Conservation (phyloP, 2,888 invertebrate genomes). For the Epinotia ramella region DNA sequence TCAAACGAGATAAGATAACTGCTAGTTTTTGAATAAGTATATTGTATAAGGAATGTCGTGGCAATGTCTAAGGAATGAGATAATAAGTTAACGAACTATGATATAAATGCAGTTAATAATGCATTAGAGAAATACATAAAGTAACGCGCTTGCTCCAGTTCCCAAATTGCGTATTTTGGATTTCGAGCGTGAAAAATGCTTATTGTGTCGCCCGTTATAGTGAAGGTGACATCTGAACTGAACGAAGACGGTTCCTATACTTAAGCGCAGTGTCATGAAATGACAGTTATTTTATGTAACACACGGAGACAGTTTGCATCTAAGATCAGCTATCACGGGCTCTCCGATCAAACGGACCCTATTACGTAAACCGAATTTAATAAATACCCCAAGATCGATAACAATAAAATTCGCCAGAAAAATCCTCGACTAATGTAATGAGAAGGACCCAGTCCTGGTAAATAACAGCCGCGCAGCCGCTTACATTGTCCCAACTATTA, state of each 20-base stretch:
- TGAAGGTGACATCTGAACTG: slow-evolving; percentile 14
- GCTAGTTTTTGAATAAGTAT: not conserved
- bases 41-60: not conserved
- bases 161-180: not conserved
- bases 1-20: not conserved
- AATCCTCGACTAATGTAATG: slow-evolving; percentile 67
- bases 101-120: not conserved
- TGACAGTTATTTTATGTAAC: slow-evolving; percentile 31
- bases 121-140: not conserved
- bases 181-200: not conserved
- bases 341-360: not conserved
- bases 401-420: slow-evolving; percentile 66
- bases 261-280: slow-evolving; percentile 11
- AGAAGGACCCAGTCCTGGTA: slow-evolving; percentile 61
- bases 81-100: not conserved
- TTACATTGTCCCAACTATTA: slow-evolving; percentile 31
- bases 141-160: not conserved
- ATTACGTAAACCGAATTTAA: slow-evolving; percentile 72
- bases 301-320: not conserved
- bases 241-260: not conserved
- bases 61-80: not conserved
- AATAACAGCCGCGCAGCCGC: slow-evolving; percentile 75
- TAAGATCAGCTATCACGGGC: slow-evolving; percentile 22
- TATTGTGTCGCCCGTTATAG: not conserved
- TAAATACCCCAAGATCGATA: slow-evolving; percentile 73